Evolutionary conservation across 2,113 vertebrate genomes (phyloP), one percentile per base, ranked within the genome.

Genomic region (Tyto alba): DNA sequence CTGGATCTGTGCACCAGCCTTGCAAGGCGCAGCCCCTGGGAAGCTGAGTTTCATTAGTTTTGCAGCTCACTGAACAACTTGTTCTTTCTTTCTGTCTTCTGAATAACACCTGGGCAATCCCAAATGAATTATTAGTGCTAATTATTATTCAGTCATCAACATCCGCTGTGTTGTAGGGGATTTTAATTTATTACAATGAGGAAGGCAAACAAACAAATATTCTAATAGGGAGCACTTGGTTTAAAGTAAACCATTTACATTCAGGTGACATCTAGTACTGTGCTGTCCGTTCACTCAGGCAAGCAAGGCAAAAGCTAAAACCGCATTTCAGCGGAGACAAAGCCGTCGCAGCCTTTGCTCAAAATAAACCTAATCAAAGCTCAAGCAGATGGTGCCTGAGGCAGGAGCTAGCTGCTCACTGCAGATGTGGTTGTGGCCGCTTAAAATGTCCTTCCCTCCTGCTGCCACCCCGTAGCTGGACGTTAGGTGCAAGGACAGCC

Each of bases 111-210:
- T 95, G 95, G 4, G 17, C 64, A 86, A 95, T 96, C 94, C 89
- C 95, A 94, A 95, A 89, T 0, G 5, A 60, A 93, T 95, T 96
- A 96, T 96, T 96, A 95, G 57, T 48, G 57, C 60, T 92, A 83
- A 93, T 96, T 85, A 94, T 95, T 94, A 94, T 95, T 89, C 90
- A 90, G 69, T 75, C 96, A 93, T 94, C 80, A 92, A 69, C 94
- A 97, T 85, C 86, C 48, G 2, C 91, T 96, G 84, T 36, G 80
- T 92, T 91, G 89, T 57, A 79, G 57, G 89, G 69, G 67, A 75
- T 91, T 95, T 96, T 93, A 97, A 93, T 93, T 94, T 95, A 95
- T 91, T 85, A 95, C 95, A 93, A 93, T 89, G 63, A 96, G 69
- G 50, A 91, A 93, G 84, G 36, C 90, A 96, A 96, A 93, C 85